These are phyloP conservation scores for Coreoperca whiteheadi DNA, from an alignment of 2,113 vertebrate species.

Conservation along the genomic window DNA sequence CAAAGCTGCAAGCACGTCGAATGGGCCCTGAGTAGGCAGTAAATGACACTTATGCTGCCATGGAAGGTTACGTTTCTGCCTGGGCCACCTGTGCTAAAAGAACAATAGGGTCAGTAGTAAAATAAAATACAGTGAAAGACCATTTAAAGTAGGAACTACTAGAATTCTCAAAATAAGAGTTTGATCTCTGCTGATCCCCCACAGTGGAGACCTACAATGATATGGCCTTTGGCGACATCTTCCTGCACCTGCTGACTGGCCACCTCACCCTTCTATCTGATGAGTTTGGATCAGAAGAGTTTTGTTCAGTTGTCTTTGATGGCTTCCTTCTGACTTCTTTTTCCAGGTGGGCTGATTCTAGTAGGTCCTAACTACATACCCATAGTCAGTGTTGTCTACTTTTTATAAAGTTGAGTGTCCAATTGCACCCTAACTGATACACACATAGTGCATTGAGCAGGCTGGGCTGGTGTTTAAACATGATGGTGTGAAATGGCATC, in stretches of 20 bases:
- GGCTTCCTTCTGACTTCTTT: slow-evolving; percentile 93
- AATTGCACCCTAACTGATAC: neutral
- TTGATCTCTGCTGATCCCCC: slow-evolving; percentile 19
- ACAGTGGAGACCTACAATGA: slow-evolving; percentile 94
- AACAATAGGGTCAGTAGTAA: neutral
- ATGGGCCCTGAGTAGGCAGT: neutral
- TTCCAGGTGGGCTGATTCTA: slow-evolving; percentile 85
- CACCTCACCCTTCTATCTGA: slow-evolving; percentile 94
- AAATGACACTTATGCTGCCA: neutral
- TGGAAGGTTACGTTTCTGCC: too few species aligned
- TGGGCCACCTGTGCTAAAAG: too few species aligned
- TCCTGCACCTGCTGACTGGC: slow-evolving; percentile 95
- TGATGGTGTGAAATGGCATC: neutral
- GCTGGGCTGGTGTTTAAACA: neutral
- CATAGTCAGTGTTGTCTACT: neutral
- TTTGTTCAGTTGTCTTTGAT: slow-evolving; percentile 93
- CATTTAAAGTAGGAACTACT: neutral
- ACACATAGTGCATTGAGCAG: too few species aligned
- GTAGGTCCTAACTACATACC: fast-evolving
- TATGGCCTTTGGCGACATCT: slow-evolving; percentile 95
- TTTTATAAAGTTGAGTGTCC: too few species aligned
- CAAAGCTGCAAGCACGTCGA: too few species aligned
- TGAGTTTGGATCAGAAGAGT: slow-evolving; percentile 93
- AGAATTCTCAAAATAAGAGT: neutral
- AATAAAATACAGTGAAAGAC: too few species aligned